phyloP scores from a whole-genome alignment of 2,113 vertebrate species.

The Misgurnus mizolepis region DNA sequence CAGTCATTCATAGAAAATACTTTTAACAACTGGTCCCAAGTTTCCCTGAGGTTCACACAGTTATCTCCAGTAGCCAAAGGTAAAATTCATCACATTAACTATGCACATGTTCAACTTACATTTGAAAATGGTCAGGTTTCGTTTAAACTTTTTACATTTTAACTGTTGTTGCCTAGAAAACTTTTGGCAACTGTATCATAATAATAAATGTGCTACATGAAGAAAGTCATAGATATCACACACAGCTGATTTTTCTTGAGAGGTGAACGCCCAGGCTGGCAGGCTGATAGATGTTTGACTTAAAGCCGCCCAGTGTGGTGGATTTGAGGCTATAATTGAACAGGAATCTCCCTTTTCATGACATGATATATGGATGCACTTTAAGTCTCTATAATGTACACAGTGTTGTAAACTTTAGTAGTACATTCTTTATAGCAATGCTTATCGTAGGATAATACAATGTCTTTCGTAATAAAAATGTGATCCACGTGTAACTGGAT shows the following conservation, averaged over 20 bases:
- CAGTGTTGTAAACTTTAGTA: slow-evolving; percentile 1
- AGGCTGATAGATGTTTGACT: slow-evolving; percentile 23
- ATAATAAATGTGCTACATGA: background rate
- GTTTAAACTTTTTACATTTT: too few species aligned
- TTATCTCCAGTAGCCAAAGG: too few species aligned
- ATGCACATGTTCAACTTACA: too few species aligned
- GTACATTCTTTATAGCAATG: slow-evolving; percentile 13
- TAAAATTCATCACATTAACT: too few species aligned
- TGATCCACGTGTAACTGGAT: background rate
- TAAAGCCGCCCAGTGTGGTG: slow-evolving; percentile 29
- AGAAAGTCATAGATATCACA: slow-evolving; percentile 28
- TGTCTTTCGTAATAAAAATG: background rate
- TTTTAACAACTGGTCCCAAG: too few species aligned
- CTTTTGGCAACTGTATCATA: too few species aligned
- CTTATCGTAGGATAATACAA: background rate
- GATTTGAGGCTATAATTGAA: slow-evolving; percentile 43
- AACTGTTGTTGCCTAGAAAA: too few species aligned
- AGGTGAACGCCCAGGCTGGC: slow-evolving; percentile 27
- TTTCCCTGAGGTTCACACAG: too few species aligned
- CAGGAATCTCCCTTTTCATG: slow-evolving; percentile 40
- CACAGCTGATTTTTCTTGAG: background rate
- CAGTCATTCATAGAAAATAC: too few species aligned
- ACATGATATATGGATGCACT: slow-evolving; percentile 32
- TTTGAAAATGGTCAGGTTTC: too few species aligned
- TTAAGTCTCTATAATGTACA: slow-evolving; percentile 8